Conservation (phyloP, 2,888 invertebrate genomes). For the Iselma pallidipennis region DNA sequence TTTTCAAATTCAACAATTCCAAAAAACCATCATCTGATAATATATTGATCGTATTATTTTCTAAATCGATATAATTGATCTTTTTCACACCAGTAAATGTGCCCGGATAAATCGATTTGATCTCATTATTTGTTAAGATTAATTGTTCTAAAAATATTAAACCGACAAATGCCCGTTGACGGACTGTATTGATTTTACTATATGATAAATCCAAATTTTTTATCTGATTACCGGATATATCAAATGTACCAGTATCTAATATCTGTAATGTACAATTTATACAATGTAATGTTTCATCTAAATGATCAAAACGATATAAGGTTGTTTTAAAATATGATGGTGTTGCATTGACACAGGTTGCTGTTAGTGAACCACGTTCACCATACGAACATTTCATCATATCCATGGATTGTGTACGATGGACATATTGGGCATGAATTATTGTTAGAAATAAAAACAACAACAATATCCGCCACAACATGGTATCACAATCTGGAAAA, state of each 20-base stretch:
- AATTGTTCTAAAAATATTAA: slow-evolving; percentile 49
- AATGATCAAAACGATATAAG: slow-evolving; percentile 52
- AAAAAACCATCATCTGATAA: slow-evolving; percentile 47
- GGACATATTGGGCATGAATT: background rate
- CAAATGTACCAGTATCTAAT: slow-evolving; percentile 48
- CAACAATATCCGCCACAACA: background rate
- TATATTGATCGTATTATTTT: slow-evolving; percentile 45
- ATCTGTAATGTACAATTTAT: slow-evolving; percentile 45
- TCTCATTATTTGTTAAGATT: slow-evolving; percentile 44
- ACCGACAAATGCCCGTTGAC: slow-evolving; percentile 49
- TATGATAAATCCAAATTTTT: slow-evolving; percentile 43
- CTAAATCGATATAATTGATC: slow-evolving; percentile 44
- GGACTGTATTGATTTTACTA: slow-evolving; percentile 42
- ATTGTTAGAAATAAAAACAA: background rate
- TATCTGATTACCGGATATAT: slow-evolving; percentile 53
- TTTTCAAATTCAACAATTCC: slow-evolving; percentile 44
- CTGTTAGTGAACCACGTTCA: slow-evolving; percentile 53
- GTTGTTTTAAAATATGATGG: slow-evolving; percentile 48
- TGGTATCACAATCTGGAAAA: background rate
- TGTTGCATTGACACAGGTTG: slow-evolving; percentile 52
- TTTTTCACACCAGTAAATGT: slow-evolving; percentile 52
- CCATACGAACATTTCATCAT: slow-evolving; percentile 52
- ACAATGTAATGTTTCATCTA: slow-evolving; percentile 52
- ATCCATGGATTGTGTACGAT: background rate
- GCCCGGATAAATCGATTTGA: slow-evolving; percentile 44